Conservation (phyloP, 2,113 vertebrate genomes). For the Scytalopus superciliaris region DNA sequence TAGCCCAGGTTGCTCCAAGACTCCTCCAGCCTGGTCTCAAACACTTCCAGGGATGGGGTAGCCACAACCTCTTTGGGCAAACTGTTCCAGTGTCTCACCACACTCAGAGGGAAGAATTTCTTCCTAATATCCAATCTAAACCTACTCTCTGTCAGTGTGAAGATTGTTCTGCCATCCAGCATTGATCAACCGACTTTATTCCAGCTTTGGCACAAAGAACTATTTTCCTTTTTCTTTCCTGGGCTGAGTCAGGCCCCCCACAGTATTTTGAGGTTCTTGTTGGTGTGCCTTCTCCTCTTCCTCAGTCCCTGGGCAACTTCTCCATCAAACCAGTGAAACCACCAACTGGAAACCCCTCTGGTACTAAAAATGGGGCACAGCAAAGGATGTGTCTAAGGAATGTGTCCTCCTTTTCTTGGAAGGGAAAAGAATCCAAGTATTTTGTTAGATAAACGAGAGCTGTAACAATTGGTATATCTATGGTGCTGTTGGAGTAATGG, state of each 20-base stretch:
- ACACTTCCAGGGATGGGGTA: neutral
- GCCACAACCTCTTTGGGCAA: neutral
- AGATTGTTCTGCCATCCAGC: neutral
- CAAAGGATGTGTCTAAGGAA: neutral
- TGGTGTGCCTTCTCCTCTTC: neutral
- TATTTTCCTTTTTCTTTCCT: neutral
- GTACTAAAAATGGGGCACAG: neutral
- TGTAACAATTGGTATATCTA: accelerated
- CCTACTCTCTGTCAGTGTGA: neutral
- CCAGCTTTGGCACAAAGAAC: neutral
- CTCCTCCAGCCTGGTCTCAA: accelerated
- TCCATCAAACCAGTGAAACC: neutral
- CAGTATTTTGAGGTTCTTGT: neutral
- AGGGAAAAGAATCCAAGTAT: neutral
- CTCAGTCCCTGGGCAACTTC: neutral
- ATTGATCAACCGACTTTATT: neutral
- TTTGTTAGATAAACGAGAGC: neutral
- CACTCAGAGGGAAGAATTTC: neutral
- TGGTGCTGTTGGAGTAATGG: neutral
- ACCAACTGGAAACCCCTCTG: neutral
- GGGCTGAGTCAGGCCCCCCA: neutral
- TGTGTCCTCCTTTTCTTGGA: neutral
- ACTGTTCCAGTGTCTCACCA: too few relatives aligned
- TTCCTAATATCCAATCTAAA: neutral
- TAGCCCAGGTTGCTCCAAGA: accelerated